Base-by-base conservation (phyloP, 2,797 vertebrate genomes). In the Dendrocincla fuliginosa region DNA sequence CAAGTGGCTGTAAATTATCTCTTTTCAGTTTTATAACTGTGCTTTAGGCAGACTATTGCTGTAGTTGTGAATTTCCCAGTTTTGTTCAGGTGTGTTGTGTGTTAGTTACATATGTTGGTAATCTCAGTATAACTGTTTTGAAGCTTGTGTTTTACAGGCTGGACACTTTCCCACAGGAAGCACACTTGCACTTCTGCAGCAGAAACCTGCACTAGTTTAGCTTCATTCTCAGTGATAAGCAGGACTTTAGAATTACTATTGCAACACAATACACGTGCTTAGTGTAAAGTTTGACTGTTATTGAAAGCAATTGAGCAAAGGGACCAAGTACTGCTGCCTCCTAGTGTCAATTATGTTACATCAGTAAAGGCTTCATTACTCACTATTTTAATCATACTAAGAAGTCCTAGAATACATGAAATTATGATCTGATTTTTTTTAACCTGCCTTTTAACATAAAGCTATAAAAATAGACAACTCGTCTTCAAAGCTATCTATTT, bases 301-400 rank as follows among this genome's bases (percentile, higher is more conserved):
- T 1, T 76, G 47, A 76, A 65, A 82, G 50, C 27, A 33, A 44
- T 37, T 28, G n/a, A 35, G 39, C 23, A 37, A 73, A 92, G 49
- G 64, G 75, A 89, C 71, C 68, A 80, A 77, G 60, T 68, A 57
- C 52, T 92, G 88, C 90, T 96, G 92, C 89, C 89, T 92, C 89
- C 82, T 91, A 47, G 83, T 30, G 71, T 93, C 57, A 44, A 68
- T 33, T 30, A 42, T 5, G 30, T 27, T 61, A 12, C 33, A 80
- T 77, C n/a, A 16, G 35, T 52, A 67, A 73, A 77, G 28, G 44
- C 67, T 91, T 80, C 19, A 37, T 67, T 80, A 61, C 8, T 67
- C 37, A 46, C 7, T 20, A 9, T 42, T 84, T 55, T 2, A 37
- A 49, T 61, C 49, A 84, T 44, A 16, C 19, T 41, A 65, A 55